Evolutionary conservation across 1,140 invertebrate genomes (phyloP).

Genomic region (Aphelinus atriplicis): DNA sequence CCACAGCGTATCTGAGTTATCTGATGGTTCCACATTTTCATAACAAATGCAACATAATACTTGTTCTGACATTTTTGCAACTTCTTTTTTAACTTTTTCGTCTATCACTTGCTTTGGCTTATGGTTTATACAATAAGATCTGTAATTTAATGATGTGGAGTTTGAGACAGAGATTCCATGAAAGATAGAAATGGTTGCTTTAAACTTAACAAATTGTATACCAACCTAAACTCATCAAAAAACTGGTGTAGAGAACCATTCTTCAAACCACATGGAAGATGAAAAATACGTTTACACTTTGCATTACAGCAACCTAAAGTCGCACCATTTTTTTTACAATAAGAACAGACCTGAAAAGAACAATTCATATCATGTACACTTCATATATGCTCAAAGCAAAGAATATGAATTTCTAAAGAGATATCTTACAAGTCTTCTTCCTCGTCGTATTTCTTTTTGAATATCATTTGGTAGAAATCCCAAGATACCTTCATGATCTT

Average conservation of each 20-base stretch:
- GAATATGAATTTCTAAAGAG: neutral
- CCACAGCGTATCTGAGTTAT: slow-evolving; percentile 64
- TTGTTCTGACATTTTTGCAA: slow-evolving; percentile 41
- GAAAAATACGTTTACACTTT: slow-evolving; percentile 70
- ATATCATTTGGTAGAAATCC: slow-evolving; percentile 74
- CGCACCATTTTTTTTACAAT: slow-evolving; percentile 71
- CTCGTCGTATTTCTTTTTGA: slow-evolving; percentile 68
- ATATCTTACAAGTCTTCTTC: slow-evolving; percentile 66
- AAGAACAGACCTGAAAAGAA: slow-evolving; percentile 67
- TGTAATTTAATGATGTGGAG: slow-evolving; percentile 44
- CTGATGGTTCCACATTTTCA: slow-evolving; percentile 60
- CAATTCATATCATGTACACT: slow-evolving; percentile 23
- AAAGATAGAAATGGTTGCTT: too few relatives aligned
- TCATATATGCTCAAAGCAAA: neutral
- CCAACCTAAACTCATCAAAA: slow-evolving; percentile 71
- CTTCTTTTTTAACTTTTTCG: slow-evolving; percentile 46
- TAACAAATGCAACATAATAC: slow-evolving; percentile 70
- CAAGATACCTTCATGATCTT: slow-evolving; percentile 70
- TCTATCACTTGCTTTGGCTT: slow-evolving; percentile 67
- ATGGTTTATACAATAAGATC: slow-evolving; percentile 72
- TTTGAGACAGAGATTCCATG: too few relatives aligned
- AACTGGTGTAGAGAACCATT: slow-evolving; percentile 71
- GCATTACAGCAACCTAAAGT: slow-evolving; percentile 71
- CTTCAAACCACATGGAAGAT: slow-evolving; percentile 72
- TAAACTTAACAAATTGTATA: slow-evolving; percentile 7